Percentiles rank a stretch among this genome's conserved stretches.
phyloP scores from a whole-genome alignment of 92 coral and sea anemone genomes.

The Phenganax subtilis region DNA sequence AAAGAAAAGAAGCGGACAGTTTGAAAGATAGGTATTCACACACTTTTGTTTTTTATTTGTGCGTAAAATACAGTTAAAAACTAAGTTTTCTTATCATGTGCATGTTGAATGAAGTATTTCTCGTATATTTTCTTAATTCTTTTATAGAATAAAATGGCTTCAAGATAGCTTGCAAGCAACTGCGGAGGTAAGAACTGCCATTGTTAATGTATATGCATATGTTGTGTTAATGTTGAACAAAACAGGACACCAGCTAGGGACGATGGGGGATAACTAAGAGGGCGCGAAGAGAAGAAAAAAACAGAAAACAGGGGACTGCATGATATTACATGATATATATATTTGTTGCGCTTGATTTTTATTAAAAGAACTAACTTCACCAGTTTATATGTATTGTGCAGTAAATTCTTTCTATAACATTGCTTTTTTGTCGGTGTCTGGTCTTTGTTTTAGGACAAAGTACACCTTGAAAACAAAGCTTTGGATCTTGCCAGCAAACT shows the following conservation, averaged over 20 bases:
- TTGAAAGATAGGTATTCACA: constrained; percentile 66
- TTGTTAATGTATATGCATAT: neutral
- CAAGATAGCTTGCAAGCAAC: constrained; percentile 77
- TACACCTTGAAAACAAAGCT: constrained; percentile 70
- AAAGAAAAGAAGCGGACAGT: constrained; percentile 81
- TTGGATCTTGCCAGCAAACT: constrained; percentile 60
- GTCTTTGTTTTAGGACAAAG: constrained; percentile 62
- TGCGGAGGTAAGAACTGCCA: constrained; percentile 54
- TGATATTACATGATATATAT: no score
- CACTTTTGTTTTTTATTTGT: neutral
- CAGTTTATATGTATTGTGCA: no score
- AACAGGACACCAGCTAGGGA: no score
- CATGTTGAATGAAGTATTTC: neutral
- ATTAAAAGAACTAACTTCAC: no score
- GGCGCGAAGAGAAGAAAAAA: no score
- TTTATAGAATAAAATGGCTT: constrained; percentile 76
- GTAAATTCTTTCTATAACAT: no score
- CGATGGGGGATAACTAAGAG: no score
- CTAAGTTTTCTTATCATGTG: neutral
- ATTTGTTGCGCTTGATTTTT: no score
- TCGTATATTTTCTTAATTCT: neutral
- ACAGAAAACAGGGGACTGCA: no score
- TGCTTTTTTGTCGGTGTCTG: neutral
- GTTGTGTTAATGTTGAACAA: neutral
- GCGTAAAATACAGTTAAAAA: neutral